Evolutionary conservation across 2,888 invertebrate genomes (phyloP).

Genomic region (Dioctria rufipes): DNA sequence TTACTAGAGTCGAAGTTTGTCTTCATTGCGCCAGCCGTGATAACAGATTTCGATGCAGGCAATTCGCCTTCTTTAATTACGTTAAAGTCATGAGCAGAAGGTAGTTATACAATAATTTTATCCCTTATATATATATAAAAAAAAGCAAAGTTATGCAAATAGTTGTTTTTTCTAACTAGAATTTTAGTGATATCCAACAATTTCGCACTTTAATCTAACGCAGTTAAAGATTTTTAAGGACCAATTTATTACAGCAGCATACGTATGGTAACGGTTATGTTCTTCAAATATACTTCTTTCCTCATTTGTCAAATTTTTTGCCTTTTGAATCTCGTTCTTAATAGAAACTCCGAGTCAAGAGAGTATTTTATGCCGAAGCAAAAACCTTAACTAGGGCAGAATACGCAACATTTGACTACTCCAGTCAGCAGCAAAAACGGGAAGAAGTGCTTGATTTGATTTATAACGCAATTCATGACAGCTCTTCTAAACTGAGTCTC

Average conservation of each 20-base stretch:
- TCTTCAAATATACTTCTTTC: no score
- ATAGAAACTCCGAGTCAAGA: neutral
- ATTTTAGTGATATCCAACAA: no score
- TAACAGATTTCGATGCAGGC: neutral
- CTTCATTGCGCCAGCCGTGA: neutral
- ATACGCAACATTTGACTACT: conserved; percentile 37
- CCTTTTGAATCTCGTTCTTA: neutral
- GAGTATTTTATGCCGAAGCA: neutral
- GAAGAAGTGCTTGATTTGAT: conserved; percentile 46
- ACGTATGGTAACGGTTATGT: no score
- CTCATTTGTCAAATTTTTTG: no score
- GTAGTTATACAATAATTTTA: neutral
- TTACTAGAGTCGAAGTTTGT: neutral
- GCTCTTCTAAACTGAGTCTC: conserved; percentile 10
- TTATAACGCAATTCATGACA: conserved; percentile 49
- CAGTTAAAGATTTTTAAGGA: no score
- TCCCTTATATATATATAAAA: neutral
- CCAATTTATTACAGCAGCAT: no score
- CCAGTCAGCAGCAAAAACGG: conserved; percentile 28
- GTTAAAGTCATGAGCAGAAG: neutral
- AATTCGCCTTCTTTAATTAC: neutral
- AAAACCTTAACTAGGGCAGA: conserved; percentile 21
- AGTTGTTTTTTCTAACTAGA: neutral
- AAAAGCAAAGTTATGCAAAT: neutral
- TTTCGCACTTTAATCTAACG: neutral